Evolutionary conservation across 1,140 invertebrate genomes (phyloP).

Genomic region (Procambarus clarkii): DNA sequence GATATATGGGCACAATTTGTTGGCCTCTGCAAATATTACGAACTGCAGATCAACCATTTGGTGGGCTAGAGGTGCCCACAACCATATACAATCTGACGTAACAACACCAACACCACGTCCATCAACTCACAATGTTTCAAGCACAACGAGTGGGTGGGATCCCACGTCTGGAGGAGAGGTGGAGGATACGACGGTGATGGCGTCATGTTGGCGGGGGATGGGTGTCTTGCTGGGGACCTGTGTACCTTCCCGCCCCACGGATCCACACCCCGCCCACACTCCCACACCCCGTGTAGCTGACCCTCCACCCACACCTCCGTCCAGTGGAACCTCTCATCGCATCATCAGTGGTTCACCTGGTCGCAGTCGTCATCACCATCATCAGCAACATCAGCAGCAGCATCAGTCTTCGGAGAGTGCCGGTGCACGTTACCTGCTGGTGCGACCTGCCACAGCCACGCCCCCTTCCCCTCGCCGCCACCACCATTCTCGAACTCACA

Average conservation of each 20-base stretch:
- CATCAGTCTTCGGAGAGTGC: constrained; percentile 35
- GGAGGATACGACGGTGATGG: constrained; percentile 63
- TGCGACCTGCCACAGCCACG: constrained; percentile 58
- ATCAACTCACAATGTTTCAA: constrained; percentile 24
- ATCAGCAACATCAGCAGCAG: constrained; percentile 27
- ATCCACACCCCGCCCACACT: constrained; percentile 22
- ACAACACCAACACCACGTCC: constrained; percentile 4
- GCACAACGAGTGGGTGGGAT: constrained; percentile 1
- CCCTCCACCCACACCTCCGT: constrained; percentile 50
- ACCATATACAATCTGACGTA: constrained; percentile 21
- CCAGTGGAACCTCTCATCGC: constrained; percentile 32
- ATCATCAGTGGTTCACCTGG: constrained; percentile 50
- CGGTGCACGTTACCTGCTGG: constrained; percentile 51
- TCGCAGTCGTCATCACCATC: constrained; percentile 54
- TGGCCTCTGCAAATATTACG: background rate
- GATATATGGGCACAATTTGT: background rate
- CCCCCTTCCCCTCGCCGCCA: constrained; percentile 57
- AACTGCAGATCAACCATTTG: background rate
- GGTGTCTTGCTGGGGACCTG: constrained; percentile 64
- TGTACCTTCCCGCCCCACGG: constrained; percentile 56
- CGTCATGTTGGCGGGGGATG: constrained; percentile 65
- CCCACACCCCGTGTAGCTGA: constrained; percentile 28
- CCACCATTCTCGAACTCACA: constrained; percentile 38
- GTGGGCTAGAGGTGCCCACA: constrained; percentile 54
- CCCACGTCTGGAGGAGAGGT: constrained; percentile 32